Percentiles rank a stretch among this genome's conserved stretches.
Conservation (phyloP, 2,888 invertebrate genomes). For the Mycogona germanica region DNA sequence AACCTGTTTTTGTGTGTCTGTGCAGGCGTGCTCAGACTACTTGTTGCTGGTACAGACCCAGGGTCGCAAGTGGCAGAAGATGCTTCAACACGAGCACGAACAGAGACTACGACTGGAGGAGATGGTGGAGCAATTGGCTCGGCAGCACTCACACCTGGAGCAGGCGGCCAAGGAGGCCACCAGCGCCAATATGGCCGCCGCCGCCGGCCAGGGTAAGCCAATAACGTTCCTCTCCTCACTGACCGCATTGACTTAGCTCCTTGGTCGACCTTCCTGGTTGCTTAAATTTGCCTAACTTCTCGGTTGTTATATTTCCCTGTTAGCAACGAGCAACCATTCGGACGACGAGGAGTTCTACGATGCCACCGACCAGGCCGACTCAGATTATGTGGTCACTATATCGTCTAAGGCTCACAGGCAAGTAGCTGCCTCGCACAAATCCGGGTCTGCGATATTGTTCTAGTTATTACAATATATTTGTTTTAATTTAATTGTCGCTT, state of each 20-base stretch:
- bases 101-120: conserved; percentile 85
- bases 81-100: conserved; percentile 88
- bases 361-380: conserved; percentile 37
- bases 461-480: background rate
- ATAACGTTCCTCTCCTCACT: background rate
- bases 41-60: conserved; percentile 78
- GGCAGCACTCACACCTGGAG: conserved; percentile 92
- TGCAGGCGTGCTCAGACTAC: conserved; percentile 81
- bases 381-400: conserved; percentile 33
- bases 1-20: conserved; percentile 13
- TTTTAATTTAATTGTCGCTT: background rate
- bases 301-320: conserved; percentile 17
- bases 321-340: conserved; percentile 38
- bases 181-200: conserved; percentile 18
- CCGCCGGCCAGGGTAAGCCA: conserved; percentile 6
- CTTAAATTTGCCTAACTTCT: conserved; percentile 1
- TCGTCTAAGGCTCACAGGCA: conserved; percentile 31
- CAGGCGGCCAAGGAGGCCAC: conserved; percentile 54
- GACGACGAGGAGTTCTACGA: conserved; percentile 52
- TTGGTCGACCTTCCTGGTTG: background rate
- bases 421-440: background rate
- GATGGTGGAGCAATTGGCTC: conserved; percentile 93
- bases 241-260: background rate
- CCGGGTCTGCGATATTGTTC: background rate
- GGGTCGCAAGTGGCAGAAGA: conserved; percentile 81